Conservation (phyloP, 2,113 vertebrate species). For the Lates calcarifer region DNA sequence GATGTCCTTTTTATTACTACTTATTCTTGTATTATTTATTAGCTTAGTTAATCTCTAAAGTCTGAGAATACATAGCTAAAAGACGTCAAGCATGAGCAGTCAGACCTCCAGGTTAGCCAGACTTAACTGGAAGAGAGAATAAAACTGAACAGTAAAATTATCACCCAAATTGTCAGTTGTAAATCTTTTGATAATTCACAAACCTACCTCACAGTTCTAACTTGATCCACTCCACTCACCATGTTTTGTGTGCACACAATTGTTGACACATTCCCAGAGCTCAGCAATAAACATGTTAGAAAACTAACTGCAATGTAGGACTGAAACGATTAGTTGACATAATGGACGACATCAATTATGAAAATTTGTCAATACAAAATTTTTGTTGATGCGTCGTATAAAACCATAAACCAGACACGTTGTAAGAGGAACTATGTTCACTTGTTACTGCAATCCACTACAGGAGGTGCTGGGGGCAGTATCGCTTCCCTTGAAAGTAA, state of each 20-base stretch:
- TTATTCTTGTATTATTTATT: background rate
- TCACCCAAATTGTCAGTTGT: background rate
- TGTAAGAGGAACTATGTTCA: no score
- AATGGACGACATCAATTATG: no score
- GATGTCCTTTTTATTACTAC: background rate
- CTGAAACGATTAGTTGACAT: no score
- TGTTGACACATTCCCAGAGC: background rate
- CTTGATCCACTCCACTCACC: background rate
- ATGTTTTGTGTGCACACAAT: background rate
- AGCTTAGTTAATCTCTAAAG: background rate
- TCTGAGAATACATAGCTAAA: background rate
- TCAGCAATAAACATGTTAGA: background rate
- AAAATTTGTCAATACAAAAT: no score
- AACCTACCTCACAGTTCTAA: background rate
- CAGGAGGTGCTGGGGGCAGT: no score
- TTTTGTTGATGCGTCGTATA: no score
- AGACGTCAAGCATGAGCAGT: no score
- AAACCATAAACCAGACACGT: no score
- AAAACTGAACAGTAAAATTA: background rate
- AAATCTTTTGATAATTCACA: conserved; percentile 19
- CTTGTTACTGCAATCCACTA: no score
- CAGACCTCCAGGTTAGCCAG: no score
- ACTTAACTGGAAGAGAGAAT: background rate
- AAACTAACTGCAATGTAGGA: background rate
- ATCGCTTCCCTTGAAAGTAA: no score